phyloP scores from a whole-genome alignment of 2,797 vertebrate genomes.

The Holocentrus rufus region DNA sequence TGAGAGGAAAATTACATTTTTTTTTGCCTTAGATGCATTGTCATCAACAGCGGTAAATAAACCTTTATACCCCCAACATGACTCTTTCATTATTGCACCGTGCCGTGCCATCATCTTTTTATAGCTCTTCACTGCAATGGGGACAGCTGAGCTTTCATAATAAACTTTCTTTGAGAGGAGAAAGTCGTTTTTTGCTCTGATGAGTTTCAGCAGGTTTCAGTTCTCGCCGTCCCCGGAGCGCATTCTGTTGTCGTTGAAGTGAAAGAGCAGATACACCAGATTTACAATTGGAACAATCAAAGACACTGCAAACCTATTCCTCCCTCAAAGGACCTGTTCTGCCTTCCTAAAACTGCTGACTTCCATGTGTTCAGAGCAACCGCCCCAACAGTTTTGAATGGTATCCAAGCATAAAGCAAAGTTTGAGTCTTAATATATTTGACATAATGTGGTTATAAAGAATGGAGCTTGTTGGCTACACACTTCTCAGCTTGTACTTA shows the following conservation, averaged over 20 bases:
- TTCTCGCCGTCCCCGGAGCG: slow-evolving; percentile 38
- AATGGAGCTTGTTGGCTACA: slow-evolving; percentile 42
- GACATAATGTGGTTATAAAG: slow-evolving; percentile 52
- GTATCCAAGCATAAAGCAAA: slow-evolving; percentile 46
- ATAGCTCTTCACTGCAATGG: neutral
- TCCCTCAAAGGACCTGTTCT: slow-evolving; percentile 61
- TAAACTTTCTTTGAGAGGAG: slow-evolving; percentile 36
- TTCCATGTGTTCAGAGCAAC: slow-evolving; percentile 56
- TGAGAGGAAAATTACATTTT: neutral
- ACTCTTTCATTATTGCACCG: slow-evolving; percentile 9
- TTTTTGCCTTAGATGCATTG: neutral
- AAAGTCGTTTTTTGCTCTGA: slow-evolving; percentile 52
- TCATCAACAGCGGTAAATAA: slow-evolving; percentile 40
- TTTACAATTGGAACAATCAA: slow-evolving; percentile 59
- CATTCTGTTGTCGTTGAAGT: slow-evolving; percentile 52
- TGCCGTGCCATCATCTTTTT: slow-evolving; percentile 1
- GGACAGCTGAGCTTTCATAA: slow-evolving; percentile 37
- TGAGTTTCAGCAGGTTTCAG: slow-evolving; percentile 41
- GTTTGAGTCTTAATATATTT: slow-evolving; percentile 68
- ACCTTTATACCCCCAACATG: neutral
- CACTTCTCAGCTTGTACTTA: slow-evolving; percentile 10
- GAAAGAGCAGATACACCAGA: slow-evolving; percentile 68
- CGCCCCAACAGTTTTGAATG: slow-evolving; percentile 54
- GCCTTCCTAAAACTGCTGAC: slow-evolving; percentile 71
- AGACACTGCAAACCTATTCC: slow-evolving; percentile 44